Conservation (phyloP, 2,113 vertebrate genomes). For the Myxocyprinus asiaticus region DNA sequence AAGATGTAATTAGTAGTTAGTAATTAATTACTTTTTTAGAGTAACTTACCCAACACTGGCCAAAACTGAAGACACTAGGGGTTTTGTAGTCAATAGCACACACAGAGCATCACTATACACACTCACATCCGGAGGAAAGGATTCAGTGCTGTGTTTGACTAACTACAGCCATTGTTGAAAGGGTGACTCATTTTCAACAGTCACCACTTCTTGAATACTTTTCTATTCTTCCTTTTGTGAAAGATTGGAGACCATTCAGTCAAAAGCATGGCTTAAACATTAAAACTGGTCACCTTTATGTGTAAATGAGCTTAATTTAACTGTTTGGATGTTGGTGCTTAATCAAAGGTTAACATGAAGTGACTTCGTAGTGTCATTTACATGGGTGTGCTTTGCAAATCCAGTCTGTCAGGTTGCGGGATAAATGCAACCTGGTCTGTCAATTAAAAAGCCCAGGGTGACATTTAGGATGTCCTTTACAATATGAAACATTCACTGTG, state of each 20-base stretch:
- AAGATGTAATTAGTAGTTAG: too few species aligned
- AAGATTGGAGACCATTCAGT: conserved; percentile 23
- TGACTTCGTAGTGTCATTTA: not conserved
- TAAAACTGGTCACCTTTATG: not conserved
- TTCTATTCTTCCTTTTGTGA: conserved; percentile 26
- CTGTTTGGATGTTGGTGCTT: not conserved
- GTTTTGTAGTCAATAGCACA: conserved; percentile 41
- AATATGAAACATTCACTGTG: too few species aligned
- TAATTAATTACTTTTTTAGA: too few species aligned
- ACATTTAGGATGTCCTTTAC: too few species aligned
- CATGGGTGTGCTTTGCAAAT: not conserved
- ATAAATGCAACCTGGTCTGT: too few species aligned
- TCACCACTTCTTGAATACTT: conserved; percentile 27
- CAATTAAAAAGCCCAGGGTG: too few species aligned
- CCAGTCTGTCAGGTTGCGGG: too few species aligned
- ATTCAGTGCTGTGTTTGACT: conserved; percentile 49
- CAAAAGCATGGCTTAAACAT: not conserved
- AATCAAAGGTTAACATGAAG: not conserved
- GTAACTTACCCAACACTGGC: not conserved
- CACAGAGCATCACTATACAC: conserved; percentile 37
- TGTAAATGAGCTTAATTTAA: not conserved
- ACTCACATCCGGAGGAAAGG: conserved; percentile 46
- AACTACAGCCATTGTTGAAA: conserved; percentile 46
- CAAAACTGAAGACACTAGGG: conserved; percentile 36
- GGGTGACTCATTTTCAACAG: conserved; percentile 45